Evolutionary conservation across 2,888 invertebrate species (phyloP).

Genomic region (Drosophila percnosoma): DNA sequence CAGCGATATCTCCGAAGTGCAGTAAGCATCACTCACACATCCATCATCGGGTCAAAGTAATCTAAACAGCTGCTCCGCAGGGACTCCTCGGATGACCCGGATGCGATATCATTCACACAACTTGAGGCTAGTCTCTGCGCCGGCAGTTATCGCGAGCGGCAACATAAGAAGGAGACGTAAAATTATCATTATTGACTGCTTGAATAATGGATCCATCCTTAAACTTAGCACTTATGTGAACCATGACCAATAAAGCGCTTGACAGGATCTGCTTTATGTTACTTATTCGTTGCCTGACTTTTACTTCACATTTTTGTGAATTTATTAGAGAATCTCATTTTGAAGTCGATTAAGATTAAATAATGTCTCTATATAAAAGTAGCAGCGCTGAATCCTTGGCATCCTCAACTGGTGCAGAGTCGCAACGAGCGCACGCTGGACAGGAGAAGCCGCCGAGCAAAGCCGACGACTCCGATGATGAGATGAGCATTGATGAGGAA

Average conservation of each 20-base stretch:
- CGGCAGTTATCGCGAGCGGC: background rate
- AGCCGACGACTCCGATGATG: background rate
- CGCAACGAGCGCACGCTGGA: background rate
- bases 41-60: background rate
- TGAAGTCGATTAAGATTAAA: background rate
- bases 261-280: too few relatives aligned
- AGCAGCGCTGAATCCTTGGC: background rate
- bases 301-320: background rate
- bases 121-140: background rate
- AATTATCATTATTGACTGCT: background rate
- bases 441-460: too few relatives aligned
- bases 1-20: constrained; percentile 92
- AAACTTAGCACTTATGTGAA: background rate
- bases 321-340: fast-evolving
- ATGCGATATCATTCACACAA: constrained; percentile 31
- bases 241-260: background rate
- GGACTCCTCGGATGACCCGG: constrained; percentile 81
- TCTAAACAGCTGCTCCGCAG: constrained; percentile 36
- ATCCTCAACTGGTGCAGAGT: background rate
- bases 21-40: constrained; percentile 85
- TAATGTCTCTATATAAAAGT: background rate
- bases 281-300: background rate
- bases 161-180: background rate
- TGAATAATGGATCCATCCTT: background rate
- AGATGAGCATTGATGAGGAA: background rate